Evolutionary conservation across 2,113 vertebrate species (phyloP), one percentile per base, ranked within the genome.

Genomic region (Pedionomus torquatus): DNA sequence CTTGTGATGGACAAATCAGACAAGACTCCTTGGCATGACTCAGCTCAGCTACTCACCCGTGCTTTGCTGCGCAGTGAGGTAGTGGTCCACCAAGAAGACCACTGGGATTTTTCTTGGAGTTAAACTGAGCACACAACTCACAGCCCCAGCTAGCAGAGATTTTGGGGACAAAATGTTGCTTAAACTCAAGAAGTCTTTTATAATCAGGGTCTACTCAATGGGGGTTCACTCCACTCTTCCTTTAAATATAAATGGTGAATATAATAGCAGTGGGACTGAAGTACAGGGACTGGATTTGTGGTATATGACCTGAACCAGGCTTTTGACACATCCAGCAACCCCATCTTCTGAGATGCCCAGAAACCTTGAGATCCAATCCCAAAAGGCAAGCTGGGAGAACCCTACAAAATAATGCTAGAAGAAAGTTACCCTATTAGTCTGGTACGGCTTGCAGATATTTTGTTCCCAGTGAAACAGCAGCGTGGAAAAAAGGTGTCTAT

Each of bases 101-200:
- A 14, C 18, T 31, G 44, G 35, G 72, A 55, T 65, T 19, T 37
- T 7, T 74, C 17, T 9, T 74, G 51, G 57, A 41, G 8, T 65
- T 52, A 60, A 58, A 68, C 13, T 24, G 43, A 75, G 6, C n/a
- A n/a, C 21, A 76, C 21, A 41, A 0, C 26, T 44, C 43, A 63
- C 2, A 83, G 14, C 17, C 17, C 2, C 63, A 41, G 17, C 12
- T 43, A 43, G 3, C 46, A 28, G 66, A 43, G 10, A 31, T 3
- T 4, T 15, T 3, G 4, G 6, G 10, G 3, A 4, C 9, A 51
- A 60, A 17, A 43, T 1, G 3, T 13, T 23, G 2, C 13, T 83
- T 70, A 57, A 65, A 70, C 25, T 86, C 20, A n/a, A 43, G 37
- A 60, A 2, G 43, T 52, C 49, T 80, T 44, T 11, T 57, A 5